phyloP scores from a whole-genome alignment of 2,113 vertebrate species.

The Pipra filicauda region DNA sequence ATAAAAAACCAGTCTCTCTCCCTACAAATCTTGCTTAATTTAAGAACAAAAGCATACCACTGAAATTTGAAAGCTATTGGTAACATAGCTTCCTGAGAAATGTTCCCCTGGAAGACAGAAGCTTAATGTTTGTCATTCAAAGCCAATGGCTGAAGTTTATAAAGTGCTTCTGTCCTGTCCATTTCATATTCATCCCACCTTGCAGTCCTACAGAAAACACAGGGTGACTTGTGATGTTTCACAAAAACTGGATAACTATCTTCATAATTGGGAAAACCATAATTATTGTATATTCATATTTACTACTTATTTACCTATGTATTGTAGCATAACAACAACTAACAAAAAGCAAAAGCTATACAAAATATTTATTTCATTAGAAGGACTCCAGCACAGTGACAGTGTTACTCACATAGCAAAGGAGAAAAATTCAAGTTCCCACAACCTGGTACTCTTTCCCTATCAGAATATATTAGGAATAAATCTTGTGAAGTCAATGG shows the following conservation, averaged over 20 bases:
- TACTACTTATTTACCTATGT: not conserved
- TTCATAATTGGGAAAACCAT: not conserved
- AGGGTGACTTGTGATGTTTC: not conserved
- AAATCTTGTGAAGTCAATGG: slow-evolving; percentile 35
- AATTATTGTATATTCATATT: not conserved
- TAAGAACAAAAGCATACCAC: not conserved
- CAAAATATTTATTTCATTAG: not conserved
- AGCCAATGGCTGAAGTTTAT: not conserved
- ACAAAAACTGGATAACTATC: not conserved
- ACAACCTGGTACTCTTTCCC: not conserved
- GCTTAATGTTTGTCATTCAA: not conserved
- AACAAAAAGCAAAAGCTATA: not conserved
- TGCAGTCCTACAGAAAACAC: not conserved
- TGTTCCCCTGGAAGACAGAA: not conserved
- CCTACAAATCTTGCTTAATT: not conserved
- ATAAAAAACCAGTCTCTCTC: not conserved
- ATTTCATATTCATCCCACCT: not conserved
- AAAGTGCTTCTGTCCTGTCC: not conserved
- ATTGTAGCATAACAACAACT: not conserved
- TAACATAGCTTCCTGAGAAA: not conserved
- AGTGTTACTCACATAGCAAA: accelerated
- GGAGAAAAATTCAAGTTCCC: not conserved
- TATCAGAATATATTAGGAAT: not conserved
- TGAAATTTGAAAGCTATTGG: not conserved
- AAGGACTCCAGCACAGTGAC: not conserved